phyloP scores from a whole-genome alignment of 2,113 vertebrate species.

The Paedocypris sp. region DNA sequence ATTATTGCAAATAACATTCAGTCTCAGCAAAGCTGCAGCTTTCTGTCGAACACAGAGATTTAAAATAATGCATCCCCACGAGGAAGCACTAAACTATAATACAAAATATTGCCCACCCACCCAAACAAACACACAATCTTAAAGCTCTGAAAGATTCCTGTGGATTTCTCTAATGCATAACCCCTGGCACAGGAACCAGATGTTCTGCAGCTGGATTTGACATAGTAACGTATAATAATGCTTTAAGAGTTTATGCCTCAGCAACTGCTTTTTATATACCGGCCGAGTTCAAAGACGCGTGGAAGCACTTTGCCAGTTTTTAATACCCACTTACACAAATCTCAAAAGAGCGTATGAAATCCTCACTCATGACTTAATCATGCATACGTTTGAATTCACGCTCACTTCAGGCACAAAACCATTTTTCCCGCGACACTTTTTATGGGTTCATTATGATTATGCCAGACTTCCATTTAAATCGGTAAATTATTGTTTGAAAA shows the following conservation, averaged over 20 bases:
- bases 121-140: background rate
- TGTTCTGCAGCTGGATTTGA: constrained; percentile 15
- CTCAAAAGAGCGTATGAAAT: background rate
- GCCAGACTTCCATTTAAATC: no score
- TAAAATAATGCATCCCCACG: background rate
- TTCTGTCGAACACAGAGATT: no score
- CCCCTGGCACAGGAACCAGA: background rate
- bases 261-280: background rate
- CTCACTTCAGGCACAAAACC: background rate
- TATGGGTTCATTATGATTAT: background rate
- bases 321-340: background rate
- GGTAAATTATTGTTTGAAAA: no score
- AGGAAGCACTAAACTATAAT: background rate
- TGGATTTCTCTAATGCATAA: constrained; percentile 19
- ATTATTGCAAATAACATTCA: no score
- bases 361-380: background rate
- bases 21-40: no score
- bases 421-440: no score
- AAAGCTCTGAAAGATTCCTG: constrained; percentile 7
- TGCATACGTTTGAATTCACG: background rate
- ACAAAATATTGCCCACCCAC: background rate
- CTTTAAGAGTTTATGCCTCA: background rate
- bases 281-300: background rate
- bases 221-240: constrained; percentile 1
- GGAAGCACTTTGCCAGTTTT: background rate